These are phyloP conservation scores for Leiothrix lutea DNA, from an alignment of 2,113 vertebrate species.

Conservation along the genomic window DNA sequence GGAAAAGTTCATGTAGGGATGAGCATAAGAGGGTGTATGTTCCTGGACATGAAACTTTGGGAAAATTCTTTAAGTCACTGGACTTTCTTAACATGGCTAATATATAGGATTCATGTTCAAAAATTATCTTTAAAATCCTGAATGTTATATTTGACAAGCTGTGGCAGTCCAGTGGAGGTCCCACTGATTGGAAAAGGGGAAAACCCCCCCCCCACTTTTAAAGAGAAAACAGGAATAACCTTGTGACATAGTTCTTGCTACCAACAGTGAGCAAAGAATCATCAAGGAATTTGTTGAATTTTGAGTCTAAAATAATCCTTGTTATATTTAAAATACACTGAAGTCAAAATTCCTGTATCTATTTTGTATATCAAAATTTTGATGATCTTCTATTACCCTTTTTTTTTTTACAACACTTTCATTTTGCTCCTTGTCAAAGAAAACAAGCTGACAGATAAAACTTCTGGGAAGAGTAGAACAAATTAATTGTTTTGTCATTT, in stretches of 20 bases:
- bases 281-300: neutral
- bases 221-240: neutral
- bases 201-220: neutral
- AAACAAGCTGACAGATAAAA: neutral
- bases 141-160: neutral
- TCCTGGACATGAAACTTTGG: neutral
- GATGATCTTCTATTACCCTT: neutral
- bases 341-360: neutral
- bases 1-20: neutral
- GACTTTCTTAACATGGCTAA: neutral
- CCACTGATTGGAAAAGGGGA: neutral
- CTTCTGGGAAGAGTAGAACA: neutral
- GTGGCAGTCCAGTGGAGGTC: neutral
- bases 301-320: neutral
- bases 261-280: neutral
- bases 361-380: neutral
- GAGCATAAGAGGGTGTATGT: neutral
- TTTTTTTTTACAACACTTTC: neutral
- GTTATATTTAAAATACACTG: neutral
- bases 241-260: neutral
- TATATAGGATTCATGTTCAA: neutral
- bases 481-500: neutral
- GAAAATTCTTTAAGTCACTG: neutral
- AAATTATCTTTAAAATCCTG: neutral
- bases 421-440: neutral